Percentiles rank a stretch among this genome's conserved stretches.
Conservation (phyloP, 2,797 vertebrate genomes). For the Muscicapa comitata region DNA sequence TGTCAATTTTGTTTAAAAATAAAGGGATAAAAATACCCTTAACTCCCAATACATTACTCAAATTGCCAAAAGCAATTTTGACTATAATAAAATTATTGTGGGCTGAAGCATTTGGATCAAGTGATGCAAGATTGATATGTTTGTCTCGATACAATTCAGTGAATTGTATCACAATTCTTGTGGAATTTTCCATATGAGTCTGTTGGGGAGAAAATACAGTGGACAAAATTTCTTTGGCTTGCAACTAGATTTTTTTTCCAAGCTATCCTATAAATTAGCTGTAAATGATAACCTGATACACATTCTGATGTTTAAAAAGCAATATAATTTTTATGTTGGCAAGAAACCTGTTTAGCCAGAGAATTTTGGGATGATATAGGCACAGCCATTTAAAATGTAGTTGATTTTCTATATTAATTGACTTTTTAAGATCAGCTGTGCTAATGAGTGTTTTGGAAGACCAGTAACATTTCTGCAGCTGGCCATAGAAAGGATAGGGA, state of each 20-base stretch:
- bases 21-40: neutral
- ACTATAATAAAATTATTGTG: neutral
- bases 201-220: neutral
- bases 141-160: neutral
- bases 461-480: neutral
- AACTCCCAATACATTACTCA: neutral
- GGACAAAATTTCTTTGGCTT: neutral
- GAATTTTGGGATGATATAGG: neutral
- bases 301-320: neutral
- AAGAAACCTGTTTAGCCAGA: neutral
- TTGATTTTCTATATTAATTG: neutral
- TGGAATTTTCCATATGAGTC: neutral
- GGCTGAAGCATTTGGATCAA: neutral
- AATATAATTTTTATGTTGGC: neutral
- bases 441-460: neutral
- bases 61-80: neutral
- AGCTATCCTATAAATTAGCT: neutral
- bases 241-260: neutral
- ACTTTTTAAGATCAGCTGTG: neutral
- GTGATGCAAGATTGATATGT: neutral
- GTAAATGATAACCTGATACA: neutral
- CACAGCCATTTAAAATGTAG: neutral
- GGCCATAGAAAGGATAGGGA: neutral
- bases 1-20: neutral
- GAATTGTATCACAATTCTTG: neutral